Conservation (phyloP, 2,797 vertebrate species). For the Hydrocynus forskahlii region DNA sequence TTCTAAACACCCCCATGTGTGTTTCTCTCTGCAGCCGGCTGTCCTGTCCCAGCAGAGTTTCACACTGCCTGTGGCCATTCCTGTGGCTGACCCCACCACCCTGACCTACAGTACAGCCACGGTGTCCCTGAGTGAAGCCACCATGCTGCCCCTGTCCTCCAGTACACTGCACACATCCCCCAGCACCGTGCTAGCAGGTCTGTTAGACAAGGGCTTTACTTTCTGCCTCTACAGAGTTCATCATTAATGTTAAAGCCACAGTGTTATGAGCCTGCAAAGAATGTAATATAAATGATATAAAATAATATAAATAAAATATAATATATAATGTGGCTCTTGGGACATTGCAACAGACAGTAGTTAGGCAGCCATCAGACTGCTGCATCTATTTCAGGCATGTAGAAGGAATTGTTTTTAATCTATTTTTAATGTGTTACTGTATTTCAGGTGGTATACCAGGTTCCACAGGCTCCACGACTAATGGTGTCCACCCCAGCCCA, state of each 20-base stretch:
- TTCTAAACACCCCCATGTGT: slow-evolving; percentile 20
- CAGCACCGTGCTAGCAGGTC: slow-evolving; percentile 84
- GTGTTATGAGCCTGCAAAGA: too few relatives aligned
- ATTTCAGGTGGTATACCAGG: slow-evolving; percentile 79
- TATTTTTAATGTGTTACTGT: background rate
- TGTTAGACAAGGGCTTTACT: slow-evolving; percentile 48
- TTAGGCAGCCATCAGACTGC: too few relatives aligned
- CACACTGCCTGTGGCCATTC: slow-evolving; percentile 86
- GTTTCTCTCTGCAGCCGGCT: slow-evolving; percentile 76
- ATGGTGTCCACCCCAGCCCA: slow-evolving; percentile 83
- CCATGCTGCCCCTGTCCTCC: too few relatives aligned
- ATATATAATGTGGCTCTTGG: too few relatives aligned
- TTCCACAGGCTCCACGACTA: slow-evolving; percentile 78
- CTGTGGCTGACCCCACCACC: slow-evolving; percentile 81
- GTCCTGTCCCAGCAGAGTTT: slow-evolving; percentile 87
- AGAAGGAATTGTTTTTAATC: too few relatives aligned
- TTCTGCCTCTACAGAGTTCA: background rate
- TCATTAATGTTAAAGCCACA: too few relatives aligned
- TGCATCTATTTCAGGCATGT: too few relatives aligned
- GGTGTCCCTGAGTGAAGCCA: too few relatives aligned
- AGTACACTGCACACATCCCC: slow-evolving; percentile 86
- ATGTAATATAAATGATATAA: too few relatives aligned
- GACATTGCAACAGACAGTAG: too few relatives aligned
- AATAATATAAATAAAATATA: too few relatives aligned
- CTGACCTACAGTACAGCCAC: slow-evolving; percentile 83